Evolutionary conservation across 2,113 vertebrate species (phyloP), one percentile per base, ranked within the genome.

Genomic region (Canis aureus): DNA sequence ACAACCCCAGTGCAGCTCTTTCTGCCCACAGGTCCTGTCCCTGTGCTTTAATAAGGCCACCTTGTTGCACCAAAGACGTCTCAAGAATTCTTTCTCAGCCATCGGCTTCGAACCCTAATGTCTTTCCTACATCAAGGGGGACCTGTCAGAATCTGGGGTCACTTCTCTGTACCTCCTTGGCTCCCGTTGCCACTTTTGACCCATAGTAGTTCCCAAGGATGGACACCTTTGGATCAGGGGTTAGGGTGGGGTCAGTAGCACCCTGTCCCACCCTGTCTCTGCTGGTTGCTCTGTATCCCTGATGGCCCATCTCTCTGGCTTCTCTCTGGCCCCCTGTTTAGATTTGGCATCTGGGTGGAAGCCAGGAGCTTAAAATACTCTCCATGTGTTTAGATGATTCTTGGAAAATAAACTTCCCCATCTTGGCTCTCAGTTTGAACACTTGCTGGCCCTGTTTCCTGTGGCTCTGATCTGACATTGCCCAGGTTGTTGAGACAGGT

Each of bases 371-470:
- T 95, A 98, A 97, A 97, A 98, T 98, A 97, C 64, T 90, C 62
- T 85, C 73, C 20, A 27, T 73, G 60, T 95, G 91, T 98, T 98
- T 98, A 98, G 97, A 98, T 80, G 91, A 97, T 92, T 97, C 95
- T 97, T 95, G 43, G 91, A 97, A 97, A 96, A 97, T 97, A 98
- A 98, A 98, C 94, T 93, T 95, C 97, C 97, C 93, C 59, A 0
- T 97, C 97, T 97, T 93, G 38, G 88, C 53, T 96, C 38, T 66
- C 9, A 11, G 51, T 83, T 76, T 93, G 93, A 55, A 89, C 73
- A 80, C 84, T 97, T 22, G 66, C 97, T 60, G 73, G 96, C 59
- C 94, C 51, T 32, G 79, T 66, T 97, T 98, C 98, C 98, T 96
- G 98, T 51, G 81, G 76, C 84, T 93, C 95, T 89, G 85, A 91